phyloP scores from a whole-genome alignment of 2,797 vertebrate genomes.

The Acipenser ruthenus region DNA sequence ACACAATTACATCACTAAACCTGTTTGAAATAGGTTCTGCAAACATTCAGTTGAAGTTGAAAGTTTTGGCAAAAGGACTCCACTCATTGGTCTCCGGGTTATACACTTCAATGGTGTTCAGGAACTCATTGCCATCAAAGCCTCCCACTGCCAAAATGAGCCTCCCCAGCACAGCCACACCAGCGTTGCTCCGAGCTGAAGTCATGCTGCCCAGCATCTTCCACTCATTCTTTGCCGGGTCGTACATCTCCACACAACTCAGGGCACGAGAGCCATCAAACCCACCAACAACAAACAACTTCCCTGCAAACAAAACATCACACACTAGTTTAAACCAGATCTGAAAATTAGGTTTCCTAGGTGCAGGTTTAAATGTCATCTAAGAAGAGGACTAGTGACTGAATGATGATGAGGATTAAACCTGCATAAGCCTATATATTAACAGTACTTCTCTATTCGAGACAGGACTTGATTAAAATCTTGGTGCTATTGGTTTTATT shows the following conservation, averaged over 20 bases:
- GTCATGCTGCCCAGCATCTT: constrained; percentile 91
- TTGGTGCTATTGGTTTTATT: no score
- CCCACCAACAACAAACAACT: constrained; percentile 87
- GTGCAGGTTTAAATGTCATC: no score
- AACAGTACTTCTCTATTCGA: no score
- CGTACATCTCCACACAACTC: constrained; percentile 86
- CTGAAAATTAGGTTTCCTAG: no score
- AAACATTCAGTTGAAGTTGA: constrained; percentile 54
- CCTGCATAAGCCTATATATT: no score
- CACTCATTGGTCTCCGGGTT: constrained; percentile 78
- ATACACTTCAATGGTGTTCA: constrained; percentile 88
- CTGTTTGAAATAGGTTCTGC: constrained; percentile 69
- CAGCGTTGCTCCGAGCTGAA: constrained; percentile 84
- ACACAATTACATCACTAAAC: constrained; percentile 96
- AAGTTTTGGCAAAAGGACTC: constrained; percentile 76
- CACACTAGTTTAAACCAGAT: not conserved
- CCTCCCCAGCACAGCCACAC: constrained; percentile 71
- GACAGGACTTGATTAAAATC: no score
- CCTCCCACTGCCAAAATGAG: constrained; percentile 86
- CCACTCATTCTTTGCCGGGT: constrained; percentile 86
- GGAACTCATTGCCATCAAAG: constrained; percentile 93
- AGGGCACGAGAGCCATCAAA: constrained; percentile 90
- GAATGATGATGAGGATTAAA: no score
- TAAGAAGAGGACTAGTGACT: no score
- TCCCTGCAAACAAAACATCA: constrained; percentile 56